A percentile compares a stretch with the other conserved stretches of the same genome.
Evolutionary conservation across 2,888 invertebrate genomes (phyloP).

Genomic region (Agonopterix subpropinquella): DNA sequence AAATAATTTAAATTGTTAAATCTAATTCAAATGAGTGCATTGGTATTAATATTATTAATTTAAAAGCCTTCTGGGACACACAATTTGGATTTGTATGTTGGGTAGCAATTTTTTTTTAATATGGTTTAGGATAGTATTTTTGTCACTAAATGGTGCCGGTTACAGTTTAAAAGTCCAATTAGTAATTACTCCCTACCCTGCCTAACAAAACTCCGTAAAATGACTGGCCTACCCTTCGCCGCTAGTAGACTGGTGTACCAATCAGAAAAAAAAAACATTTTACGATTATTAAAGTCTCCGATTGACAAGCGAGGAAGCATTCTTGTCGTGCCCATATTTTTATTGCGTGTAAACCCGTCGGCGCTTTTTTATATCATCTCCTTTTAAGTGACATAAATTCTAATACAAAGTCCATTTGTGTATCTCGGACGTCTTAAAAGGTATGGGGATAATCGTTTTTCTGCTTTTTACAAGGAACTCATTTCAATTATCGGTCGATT

Average conservation of each 20-base stretch:
- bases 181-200: no score
- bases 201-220: no score
- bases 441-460: constrained; percentile 73
- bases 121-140: no score
- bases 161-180: no score
- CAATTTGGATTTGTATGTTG: no score
- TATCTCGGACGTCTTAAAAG: constrained; percentile 75
- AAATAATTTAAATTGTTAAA: no score
- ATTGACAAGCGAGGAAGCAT: constrained; percentile 72
- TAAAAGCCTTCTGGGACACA: no score
- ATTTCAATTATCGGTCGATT: constrained; percentile 74
- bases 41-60: no score
- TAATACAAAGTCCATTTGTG: constrained; percentile 76
- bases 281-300: constrained; percentile 71
- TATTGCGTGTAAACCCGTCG: constrained; percentile 74
- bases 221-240: no score
- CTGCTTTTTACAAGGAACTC: constrained; percentile 75
- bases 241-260: constrained; percentile 19
- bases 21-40: no score
- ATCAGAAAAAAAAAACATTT: constrained; percentile 67
- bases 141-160: no score
- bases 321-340: constrained; percentile 71
- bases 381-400: constrained; percentile 74
- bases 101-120: no score
- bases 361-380: constrained; percentile 72